phyloP scores from a whole-genome alignment of 1,140 invertebrate genomes.

The Aphidius ervi region DNA sequence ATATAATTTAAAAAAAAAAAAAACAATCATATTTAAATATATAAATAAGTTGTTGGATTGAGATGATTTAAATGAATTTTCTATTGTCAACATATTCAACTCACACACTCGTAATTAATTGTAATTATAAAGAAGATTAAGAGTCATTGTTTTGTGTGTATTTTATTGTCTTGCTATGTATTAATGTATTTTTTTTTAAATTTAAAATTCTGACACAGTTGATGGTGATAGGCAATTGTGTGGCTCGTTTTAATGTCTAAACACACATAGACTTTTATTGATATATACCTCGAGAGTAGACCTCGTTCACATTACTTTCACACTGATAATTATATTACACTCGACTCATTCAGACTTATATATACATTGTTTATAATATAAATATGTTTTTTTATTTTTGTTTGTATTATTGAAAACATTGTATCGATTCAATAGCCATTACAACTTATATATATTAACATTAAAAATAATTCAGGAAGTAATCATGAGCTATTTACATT shows the following conservation, averaged over 20 bases:
- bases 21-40: too few relatives aligned
- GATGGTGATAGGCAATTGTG: conserved; percentile 17
- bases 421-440: too few relatives aligned
- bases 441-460: neutral
- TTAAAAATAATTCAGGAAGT: neutral
- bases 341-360: conserved; percentile 9
- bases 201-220: neutral
- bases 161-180: too few relatives aligned
- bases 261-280: conserved; percentile 2
- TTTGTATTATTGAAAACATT: neutral
- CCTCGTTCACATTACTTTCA: conserved; percentile 21
- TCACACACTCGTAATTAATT: too few relatives aligned
- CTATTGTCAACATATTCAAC: too few relatives aligned
- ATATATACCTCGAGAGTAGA: conserved; percentile 9
- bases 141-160: too few relatives aligned
- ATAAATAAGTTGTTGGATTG: too few relatives aligned
- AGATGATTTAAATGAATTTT: too few relatives aligned
- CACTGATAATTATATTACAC: conserved; percentile 18
- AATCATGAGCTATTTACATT: conserved; percentile 9
- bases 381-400: conserved; percentile 2
- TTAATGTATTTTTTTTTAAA: too few relatives aligned
- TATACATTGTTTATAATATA: conserved; percentile 4
- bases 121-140: too few relatives aligned
- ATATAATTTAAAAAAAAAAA: too few relatives aligned
- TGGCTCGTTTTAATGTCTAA: conserved; percentile 15